phyloP scores from a whole-genome alignment of 1,140 invertebrate genomes.

The Campoletis sonorensis region DNA sequence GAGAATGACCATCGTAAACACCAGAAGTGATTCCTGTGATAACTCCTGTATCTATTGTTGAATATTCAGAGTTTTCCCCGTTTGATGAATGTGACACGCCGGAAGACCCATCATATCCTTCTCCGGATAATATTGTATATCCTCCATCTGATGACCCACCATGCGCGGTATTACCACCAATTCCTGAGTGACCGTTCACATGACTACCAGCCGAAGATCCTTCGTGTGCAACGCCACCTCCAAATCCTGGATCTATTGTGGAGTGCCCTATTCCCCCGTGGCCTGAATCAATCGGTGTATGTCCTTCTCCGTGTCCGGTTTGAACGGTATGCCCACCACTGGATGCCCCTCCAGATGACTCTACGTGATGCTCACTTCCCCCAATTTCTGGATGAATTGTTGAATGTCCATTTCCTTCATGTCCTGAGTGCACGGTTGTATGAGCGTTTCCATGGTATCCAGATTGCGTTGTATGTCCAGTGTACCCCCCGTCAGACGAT shows the following conservation, averaged over 20 bases:
- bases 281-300: not conserved
- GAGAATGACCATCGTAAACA: conserved; percentile 1
- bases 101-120: not conserved
- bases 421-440: not conserved
- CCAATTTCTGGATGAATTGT: not conserved
- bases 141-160: conserved; percentile 20
- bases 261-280: conserved; percentile 15
- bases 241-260: conserved; percentile 4
- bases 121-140: not conserved
- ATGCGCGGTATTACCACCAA: conserved; percentile 28
- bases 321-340: not conserved
- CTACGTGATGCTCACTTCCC: conserved; percentile 25
- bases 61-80: not conserved
- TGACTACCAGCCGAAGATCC: conserved; percentile 40
- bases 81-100: not conserved
- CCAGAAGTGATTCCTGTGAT: conserved; percentile 21
- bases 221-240: conserved; percentile 41
- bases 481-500: not conserved
- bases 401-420: conserved; percentile 16
- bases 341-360: conserved; percentile 35
- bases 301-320: conserved; percentile 27
- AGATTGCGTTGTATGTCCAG: not conserved
- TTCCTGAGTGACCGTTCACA: conserved; percentile 35
- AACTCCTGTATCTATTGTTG: conserved; percentile 23
- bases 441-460: conserved; percentile 3